Conservation (phyloP, 2,888 invertebrate genomes). For the Thecocarcelia acutangulata region DNA sequence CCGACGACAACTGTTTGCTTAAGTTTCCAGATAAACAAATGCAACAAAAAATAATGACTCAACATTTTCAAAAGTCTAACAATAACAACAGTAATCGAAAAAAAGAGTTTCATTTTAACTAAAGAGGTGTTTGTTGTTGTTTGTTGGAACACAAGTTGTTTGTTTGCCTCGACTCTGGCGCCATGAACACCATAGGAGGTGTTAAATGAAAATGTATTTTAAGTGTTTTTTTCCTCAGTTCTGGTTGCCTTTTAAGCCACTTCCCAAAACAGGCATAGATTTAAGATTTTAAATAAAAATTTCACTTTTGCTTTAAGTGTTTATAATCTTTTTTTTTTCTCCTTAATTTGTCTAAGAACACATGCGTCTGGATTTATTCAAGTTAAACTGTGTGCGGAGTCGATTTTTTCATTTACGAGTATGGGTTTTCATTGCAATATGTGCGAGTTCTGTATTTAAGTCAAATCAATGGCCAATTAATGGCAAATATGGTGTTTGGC, state of each 20-base stretch:
- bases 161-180: conserved; percentile 67
- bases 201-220: conserved; percentile 66
- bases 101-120: conserved; percentile 55
- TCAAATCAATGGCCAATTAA: conserved; percentile 61
- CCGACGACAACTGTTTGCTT: conserved; percentile 63
- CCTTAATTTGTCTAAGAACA: conserved; percentile 50
- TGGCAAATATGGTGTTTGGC: conserved; percentile 62
- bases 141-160: conserved; percentile 35
- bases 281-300: conserved; percentile 38
- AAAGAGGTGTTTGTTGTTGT: conserved; percentile 32
- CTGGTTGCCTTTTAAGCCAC: conserved; percentile 22
- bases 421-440: conserved; percentile 6
- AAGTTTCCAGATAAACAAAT: conserved; percentile 42
- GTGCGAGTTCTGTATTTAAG: conserved; percentile 33
- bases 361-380: conserved; percentile 3
- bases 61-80: conserved; percentile 50
- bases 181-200: conserved; percentile 69
- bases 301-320: conserved; percentile 29
- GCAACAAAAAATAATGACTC: conserved; percentile 50
- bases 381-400: background rate
- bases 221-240: conserved; percentile 48
- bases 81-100: conserved; percentile 2
- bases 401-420: background rate
- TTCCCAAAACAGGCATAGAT: conserved; percentile 48
- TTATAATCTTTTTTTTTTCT: conserved; percentile 28